Conservation (phyloP, 2,888 invertebrate genomes). For the Cetonia aurata region DNA sequence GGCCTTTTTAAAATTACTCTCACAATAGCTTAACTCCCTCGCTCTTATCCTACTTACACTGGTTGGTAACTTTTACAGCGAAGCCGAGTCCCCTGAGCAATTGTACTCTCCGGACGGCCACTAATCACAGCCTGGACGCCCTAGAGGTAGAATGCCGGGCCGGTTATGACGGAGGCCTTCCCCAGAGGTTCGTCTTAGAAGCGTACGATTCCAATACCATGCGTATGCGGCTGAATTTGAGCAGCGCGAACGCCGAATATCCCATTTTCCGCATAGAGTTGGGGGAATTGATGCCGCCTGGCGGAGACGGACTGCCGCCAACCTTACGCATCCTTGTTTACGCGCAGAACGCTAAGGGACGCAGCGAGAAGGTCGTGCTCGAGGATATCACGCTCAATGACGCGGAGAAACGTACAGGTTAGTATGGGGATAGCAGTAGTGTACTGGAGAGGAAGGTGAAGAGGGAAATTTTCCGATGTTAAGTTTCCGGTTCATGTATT, state of each 20-base stretch:
- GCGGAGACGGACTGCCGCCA: conserved; percentile 65
- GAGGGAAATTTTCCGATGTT: conserved; percentile 9
- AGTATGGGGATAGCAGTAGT: conserved; percentile 48
- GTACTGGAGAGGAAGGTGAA: not conserved
- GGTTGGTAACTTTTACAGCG: conserved; percentile 67
- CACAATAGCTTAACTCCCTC: conserved; percentile 16
- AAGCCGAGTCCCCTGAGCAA: conserved; percentile 87
- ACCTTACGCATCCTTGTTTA: conserved; percentile 84
- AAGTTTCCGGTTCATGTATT: conserved; percentile 22
- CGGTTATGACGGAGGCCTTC: conserved; percentile 91
- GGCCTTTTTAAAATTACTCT: conserved; percentile 29
- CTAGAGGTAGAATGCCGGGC: conserved; percentile 87
- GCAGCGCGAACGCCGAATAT: conserved; percentile 71
- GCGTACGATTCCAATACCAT: conserved; percentile 83
- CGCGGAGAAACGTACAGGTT: conserved; percentile 88
- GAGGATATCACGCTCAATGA: conserved; percentile 91
- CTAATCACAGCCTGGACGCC: conserved; percentile 70
- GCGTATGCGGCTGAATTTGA: conserved; percentile 77
- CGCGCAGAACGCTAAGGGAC: conserved; percentile 87
- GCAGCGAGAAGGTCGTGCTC: conserved; percentile 83
- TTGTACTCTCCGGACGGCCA: conserved; percentile 83
- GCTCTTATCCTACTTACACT: not conserved
- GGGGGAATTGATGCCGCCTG: conserved; percentile 72
- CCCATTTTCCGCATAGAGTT: conserved; percentile 76
- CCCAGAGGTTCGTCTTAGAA: conserved; percentile 86